These are phyloP conservation scores for Dynastes maya DNA, from an alignment of 2,888 invertebrate genomes.

Conservation along the genomic window DNA sequence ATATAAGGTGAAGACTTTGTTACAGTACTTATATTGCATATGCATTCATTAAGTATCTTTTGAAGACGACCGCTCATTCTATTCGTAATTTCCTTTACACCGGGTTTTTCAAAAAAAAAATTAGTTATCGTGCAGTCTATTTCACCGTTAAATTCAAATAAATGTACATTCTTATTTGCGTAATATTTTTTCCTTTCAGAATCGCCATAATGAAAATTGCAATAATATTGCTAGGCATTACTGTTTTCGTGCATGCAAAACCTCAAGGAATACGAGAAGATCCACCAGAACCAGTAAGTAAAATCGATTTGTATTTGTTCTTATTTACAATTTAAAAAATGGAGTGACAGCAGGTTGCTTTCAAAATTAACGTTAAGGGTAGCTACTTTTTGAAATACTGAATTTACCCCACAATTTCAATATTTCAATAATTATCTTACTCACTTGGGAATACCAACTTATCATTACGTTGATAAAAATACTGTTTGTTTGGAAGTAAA, in stretches of 20 bases:
- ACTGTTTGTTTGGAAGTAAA: no score
- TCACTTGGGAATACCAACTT: no score
- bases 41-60: background rate
- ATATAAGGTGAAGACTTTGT: background rate
- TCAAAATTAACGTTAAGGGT: background rate
- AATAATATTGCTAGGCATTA: constrained; percentile 27
- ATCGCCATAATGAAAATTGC: constrained; percentile 44
- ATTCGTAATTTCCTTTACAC: no score
- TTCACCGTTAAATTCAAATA: no score
- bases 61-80: background rate
- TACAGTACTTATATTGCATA: background rate
- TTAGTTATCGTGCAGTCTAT: no score
- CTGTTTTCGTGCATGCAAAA: constrained; percentile 39
- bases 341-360: no score
- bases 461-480: no score
- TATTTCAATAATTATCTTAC: no score
- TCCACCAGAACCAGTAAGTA: constrained; percentile 55
- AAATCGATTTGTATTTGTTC: constrained; percentile 13
- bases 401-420: no score
- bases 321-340: background rate
- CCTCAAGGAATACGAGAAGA: constrained; percentile 50
- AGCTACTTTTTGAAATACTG: no score
- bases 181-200: constrained; percentile 24
- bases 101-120: no score
- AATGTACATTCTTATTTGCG: background rate